phyloP scores from a whole-genome alignment of 1,140 invertebrate genomes.

The Procambarus virginalis region DNA sequence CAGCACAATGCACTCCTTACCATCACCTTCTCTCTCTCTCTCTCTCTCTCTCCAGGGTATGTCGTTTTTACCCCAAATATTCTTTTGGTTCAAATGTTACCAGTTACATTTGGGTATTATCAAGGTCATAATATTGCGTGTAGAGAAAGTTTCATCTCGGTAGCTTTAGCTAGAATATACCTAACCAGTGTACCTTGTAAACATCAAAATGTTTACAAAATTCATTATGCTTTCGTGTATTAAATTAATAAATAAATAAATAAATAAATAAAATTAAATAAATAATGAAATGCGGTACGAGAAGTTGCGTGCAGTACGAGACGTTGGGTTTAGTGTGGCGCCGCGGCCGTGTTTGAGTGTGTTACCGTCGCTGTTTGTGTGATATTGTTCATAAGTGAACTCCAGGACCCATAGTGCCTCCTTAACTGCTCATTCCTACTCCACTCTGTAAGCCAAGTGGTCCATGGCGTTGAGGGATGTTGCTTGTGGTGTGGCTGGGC shows the following conservation, averaged over 20 bases:
- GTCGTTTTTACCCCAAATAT: too few relatives aligned
- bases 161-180: too few relatives aligned
- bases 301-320: neutral
- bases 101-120: neutral
- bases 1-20: too few relatives aligned
- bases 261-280: too few relatives aligned
- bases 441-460: neutral
- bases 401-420: neutral
- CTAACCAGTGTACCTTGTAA: too few relatives aligned
- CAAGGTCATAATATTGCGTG: neutral
- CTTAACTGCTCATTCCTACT: neutral
- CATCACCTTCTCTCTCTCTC: too few relatives aligned
- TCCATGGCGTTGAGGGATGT: neutral
- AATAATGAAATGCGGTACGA: neutral
- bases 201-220: too few relatives aligned
- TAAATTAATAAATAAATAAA: too few relatives aligned
- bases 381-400: constrained; percentile 6
- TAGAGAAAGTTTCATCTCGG: too few relatives aligned
- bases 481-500: neutral
- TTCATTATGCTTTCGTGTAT: too few relatives aligned
- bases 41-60: too few relatives aligned
- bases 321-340: neutral
- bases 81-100: too few relatives aligned
- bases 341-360: neutral
- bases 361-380: constrained; percentile 1